These are phyloP conservation scores for Anoplius nigerrimus DNA, from an alignment of 2,888 invertebrate species.

Conservation along the genomic window DNA sequence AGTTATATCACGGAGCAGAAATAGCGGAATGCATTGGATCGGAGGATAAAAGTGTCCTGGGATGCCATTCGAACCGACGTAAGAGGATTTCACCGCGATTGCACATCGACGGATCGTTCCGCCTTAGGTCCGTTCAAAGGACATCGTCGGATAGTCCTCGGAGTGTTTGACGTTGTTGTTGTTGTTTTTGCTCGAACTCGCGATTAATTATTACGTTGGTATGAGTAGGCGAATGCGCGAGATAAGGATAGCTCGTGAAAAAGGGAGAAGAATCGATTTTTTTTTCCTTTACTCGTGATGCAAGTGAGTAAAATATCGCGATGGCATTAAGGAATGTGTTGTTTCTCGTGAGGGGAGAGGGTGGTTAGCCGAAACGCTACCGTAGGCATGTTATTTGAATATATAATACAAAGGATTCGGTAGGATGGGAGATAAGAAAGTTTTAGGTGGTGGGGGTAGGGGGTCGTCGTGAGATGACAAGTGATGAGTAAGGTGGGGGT, in stretches of 20 bases:
- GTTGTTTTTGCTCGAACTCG: conserved; percentile 34
- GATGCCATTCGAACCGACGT: conserved; percentile 1
- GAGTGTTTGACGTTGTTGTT: conserved; percentile 22
- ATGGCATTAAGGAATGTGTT: conserved; percentile 39
- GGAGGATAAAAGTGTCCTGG: conserved; percentile 30
- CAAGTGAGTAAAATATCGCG: conserved; percentile 34
- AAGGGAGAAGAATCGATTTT: neutral
- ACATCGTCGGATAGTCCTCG: conserved; percentile 32
- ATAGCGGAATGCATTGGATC: conserved; percentile 57
- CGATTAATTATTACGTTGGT: conserved; percentile 17
- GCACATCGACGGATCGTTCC: conserved; percentile 4
- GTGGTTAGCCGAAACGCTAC: conserved; percentile 52
- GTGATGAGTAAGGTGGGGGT: conserved; percentile 13
- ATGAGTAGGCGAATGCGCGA: conserved; percentile 34
- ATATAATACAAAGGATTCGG: conserved; percentile 58
- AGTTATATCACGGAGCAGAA: conserved; percentile 46
- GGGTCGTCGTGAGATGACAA: conserved; percentile 5
- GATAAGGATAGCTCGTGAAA: conserved; percentile 5
- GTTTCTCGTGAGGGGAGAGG: conserved; percentile 45
- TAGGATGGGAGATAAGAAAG: conserved; percentile 40
- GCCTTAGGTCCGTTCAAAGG: conserved; percentile 25
- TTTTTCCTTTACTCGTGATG: neutral
- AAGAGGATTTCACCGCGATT: neutral
- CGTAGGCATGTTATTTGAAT: conserved; percentile 56
- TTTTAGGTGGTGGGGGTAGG: conserved; percentile 1